A percentile compares a stretch with the other conserved stretches of the same genome.
Evolutionary conservation across 2,797 vertebrate genomes (phyloP).

Genomic region (Macropodus opercularis): DNA sequence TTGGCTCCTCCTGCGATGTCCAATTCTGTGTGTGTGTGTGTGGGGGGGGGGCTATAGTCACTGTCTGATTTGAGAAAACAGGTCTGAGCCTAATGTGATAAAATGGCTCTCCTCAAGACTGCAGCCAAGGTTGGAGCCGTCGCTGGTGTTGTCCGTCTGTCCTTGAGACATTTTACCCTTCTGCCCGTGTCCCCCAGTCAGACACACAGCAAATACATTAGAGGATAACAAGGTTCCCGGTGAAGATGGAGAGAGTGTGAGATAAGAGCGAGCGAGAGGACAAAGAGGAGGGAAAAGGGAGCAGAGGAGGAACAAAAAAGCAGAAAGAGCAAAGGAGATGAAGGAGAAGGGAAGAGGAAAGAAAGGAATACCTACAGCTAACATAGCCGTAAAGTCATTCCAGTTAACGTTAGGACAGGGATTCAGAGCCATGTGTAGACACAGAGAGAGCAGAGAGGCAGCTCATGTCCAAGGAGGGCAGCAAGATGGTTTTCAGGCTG

Average conservation of each 20-base stretch:
- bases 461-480: slow-evolving; percentile 2
- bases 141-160: slow-evolving; percentile 48
- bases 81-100: slow-evolving; percentile 24
- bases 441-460: slow-evolving; percentile 1
- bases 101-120: slow-evolving; percentile 35
- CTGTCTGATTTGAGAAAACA: slow-evolving; percentile 10
- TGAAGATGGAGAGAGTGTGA: slow-evolving; percentile 32
- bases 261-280: slow-evolving; percentile 1
- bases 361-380: slow-evolving; percentile 10
- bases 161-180: slow-evolving; percentile 63
- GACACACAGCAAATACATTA: slow-evolving; percentile 61
- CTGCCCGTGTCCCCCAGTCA: slow-evolving; percentile 37
- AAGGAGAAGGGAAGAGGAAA: slow-evolving; percentile 3
- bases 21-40: no score
- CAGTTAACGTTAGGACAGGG: slow-evolving; percentile 14
- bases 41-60: no score
- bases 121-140: slow-evolving; percentile 45
- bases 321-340: slow-evolving; percentile 24
- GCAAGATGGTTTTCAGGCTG: no score
- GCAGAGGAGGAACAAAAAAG: slow-evolving; percentile 20
- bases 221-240: slow-evolving; percentile 50
- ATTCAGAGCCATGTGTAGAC: slow-evolving; percentile 10
- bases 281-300: neutral
- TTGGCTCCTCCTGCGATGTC: slow-evolving; percentile 40
- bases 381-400: slow-evolving; percentile 13